phyloP scores from a whole-genome alignment of 2,888 invertebrate species.

The Arge pagana region DNA sequence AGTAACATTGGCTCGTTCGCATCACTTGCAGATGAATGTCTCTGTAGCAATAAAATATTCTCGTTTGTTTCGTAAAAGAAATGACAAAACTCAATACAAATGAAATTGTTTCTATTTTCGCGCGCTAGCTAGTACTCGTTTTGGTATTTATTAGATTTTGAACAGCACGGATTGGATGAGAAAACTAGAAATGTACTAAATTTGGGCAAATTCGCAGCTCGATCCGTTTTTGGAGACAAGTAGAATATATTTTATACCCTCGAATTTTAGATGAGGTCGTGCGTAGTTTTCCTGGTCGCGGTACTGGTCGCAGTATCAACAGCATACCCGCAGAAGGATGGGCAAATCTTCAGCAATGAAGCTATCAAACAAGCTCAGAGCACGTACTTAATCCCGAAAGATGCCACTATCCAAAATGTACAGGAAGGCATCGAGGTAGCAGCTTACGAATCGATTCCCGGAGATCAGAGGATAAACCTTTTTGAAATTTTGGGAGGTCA shows the following conservation, averaged over 20 bases:
- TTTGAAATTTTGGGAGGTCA: constrained; percentile 83
- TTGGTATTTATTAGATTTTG: no score
- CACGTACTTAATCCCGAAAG: constrained; percentile 82
- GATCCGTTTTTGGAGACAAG: no score
- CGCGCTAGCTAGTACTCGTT: no score
- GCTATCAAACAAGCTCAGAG: constrained; percentile 87
- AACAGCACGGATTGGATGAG: no score
- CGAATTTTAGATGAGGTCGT: constrained; percentile 48
- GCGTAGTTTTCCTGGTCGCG: constrained; percentile 53
- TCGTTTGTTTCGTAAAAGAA: no score
- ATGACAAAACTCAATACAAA: no score
- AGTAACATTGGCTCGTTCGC: not conserved
- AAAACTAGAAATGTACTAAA: no score
- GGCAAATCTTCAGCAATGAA: constrained; percentile 81
- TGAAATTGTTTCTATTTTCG: no score
- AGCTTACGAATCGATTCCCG: constrained; percentile 85
- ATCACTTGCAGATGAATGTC: not conserved
- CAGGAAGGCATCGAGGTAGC: constrained; percentile 86
- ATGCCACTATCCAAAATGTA: constrained; percentile 84
- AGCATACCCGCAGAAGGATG: constrained; percentile 73
- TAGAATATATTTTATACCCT: no score
- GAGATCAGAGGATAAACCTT: constrained; percentile 82
- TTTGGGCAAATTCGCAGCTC: no score
- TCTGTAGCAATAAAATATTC: no score
- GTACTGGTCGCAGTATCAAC: constrained; percentile 60